Conservation (phyloP, 2,888 invertebrate species). For the Auanema freiburgensis region DNA sequence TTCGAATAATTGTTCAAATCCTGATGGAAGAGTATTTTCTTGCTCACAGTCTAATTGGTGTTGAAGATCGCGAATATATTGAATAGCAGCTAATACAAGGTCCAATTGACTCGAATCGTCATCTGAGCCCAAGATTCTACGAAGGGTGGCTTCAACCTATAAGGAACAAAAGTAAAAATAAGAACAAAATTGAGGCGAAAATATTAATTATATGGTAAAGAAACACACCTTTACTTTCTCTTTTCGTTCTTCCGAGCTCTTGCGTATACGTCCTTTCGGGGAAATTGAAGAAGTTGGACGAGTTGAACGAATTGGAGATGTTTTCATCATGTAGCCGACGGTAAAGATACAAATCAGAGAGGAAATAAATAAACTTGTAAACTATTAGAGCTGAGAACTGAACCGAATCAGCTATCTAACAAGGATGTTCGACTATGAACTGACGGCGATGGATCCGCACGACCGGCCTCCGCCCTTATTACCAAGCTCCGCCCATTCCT, state of each 20-base stretch:
- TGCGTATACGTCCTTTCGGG: constrained; percentile 34
- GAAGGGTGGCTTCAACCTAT: constrained; percentile 38
- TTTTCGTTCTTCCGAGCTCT: constrained; percentile 35
- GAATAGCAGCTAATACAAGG: constrained; percentile 39
- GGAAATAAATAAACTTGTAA: no score
- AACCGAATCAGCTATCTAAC: no score
- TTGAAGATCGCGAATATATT: constrained; percentile 43
- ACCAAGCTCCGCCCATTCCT: no score
- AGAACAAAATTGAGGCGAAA: neutral
- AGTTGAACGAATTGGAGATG: neutral
- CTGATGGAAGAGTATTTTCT: constrained; percentile 33
- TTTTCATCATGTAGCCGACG: no score
- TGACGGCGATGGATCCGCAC: no score
- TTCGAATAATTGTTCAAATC: constrained; percentile 48
- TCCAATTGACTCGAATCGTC: constrained; percentile 36
- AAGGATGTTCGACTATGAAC: no score
- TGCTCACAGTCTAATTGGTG: constrained; percentile 23
- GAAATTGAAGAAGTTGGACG: constrained; percentile 20
- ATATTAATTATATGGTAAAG: neutral
- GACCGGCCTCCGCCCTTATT: no score
- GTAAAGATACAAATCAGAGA: no score
- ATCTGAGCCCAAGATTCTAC: constrained; percentile 32
- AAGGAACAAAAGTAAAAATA: constrained; percentile 7
- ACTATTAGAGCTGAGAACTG: no score
- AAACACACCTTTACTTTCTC: constrained; percentile 42